Evolutionary conservation across 1,140 invertebrate species (phyloP), one percentile per base, ranked within the genome.

Genomic region (Eumaeus atala): DNA sequence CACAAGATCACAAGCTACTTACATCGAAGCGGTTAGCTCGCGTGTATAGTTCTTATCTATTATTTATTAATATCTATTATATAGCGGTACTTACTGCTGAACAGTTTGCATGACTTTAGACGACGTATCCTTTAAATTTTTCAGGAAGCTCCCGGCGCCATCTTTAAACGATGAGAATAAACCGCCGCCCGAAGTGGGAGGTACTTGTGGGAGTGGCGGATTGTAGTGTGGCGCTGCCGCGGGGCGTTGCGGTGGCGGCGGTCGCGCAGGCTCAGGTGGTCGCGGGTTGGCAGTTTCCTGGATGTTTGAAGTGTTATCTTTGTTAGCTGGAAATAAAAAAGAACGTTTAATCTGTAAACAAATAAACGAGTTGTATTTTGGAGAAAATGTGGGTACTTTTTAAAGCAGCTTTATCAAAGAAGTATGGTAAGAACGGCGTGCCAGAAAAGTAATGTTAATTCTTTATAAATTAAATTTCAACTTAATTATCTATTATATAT

Each of bases 81-180:
- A 50, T 34, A 14, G 18, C n/a, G n/a, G 35, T 48, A 92, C 92
- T 92, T 86, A 95, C 94, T 96, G 95, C 77, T 97, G 96, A 48
- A 98, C 95, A 28, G 96, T 95, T 75, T 98, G 96, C 92, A 98
- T 97, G 11, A 99, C 95, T 91, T 97, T 98, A 12, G 92, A 94
- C 7, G 97, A 98, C 1, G 97, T 98, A 73, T 99, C 97, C 80
- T 97, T 98, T 11, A 99, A 89, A 77, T 98, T 98, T 66, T 97
- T 97, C 40, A 98, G 88, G 63, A 97, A 92, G 70, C 92, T 95
- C 12, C 94, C 95, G 34, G 95, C 94, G 44, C 94, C 95, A 21
- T 95, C 95, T 68, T 91, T 92, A 3, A 96, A 88, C 0, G 94
- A 95, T 9, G 94, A 95, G 70, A 96, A 95, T 10, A 96, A 74